Evolutionary conservation across 2,797 vertebrate genomes (phyloP).

Genomic region (Xerus rutilus): DNA sequence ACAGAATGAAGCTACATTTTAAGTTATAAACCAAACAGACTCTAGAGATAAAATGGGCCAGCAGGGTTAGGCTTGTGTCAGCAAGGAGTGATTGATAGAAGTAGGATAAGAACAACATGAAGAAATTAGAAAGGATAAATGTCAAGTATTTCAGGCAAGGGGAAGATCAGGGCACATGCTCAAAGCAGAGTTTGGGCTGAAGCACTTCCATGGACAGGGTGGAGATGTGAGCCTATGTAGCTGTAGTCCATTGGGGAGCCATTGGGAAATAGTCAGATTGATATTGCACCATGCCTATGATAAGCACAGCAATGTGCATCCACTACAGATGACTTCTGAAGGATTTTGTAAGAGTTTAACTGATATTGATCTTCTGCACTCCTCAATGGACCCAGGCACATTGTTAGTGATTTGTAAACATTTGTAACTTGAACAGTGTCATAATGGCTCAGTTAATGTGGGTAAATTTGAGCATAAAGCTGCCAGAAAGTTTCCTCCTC

Average conservation of each 20-base stretch:
- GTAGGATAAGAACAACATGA: not conserved
- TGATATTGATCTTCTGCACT: conserved; percentile 30
- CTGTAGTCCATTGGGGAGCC: not conserved
- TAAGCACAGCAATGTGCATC: not conserved
- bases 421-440: conserved; percentile 48
- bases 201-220: not conserved
- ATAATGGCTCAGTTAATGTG: not conserved
- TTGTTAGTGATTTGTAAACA: conserved; percentile 58
- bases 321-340: not conserved
- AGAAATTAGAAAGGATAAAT: not conserved
- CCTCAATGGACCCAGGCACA: not conserved
- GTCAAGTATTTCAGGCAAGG: not conserved
- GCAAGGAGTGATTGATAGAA: not conserved
- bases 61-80: not conserved
- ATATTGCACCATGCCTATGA: not conserved
- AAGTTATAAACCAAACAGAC: not conserved
- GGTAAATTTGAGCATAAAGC: not conserved
- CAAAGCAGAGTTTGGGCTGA: not conserved
- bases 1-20: not conserved
- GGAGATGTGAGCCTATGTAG: not conserved
- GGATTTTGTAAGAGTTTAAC: conserved; percentile 19
- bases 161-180: not conserved
- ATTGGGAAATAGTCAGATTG: not conserved
- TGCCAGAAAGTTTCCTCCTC: not conserved
- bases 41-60: not conserved